Evolutionary conservation across 2,113 vertebrate species (phyloP), one percentile per base, ranked within the genome.

Genomic region (Coptodon bakossiorum): DNA sequence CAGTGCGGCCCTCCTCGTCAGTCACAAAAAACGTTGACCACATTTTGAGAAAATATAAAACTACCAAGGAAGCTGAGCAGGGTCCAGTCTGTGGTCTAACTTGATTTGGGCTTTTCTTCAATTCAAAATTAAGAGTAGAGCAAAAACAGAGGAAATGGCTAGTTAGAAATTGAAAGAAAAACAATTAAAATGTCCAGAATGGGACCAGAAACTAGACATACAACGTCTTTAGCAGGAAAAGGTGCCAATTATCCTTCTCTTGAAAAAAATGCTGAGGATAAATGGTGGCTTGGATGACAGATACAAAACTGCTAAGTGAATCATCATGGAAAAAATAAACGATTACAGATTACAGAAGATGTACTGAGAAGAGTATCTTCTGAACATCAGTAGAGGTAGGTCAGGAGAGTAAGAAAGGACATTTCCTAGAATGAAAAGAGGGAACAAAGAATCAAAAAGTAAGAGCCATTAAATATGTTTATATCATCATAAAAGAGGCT

Each of bases 1-100:
- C 76, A 0, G 81, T 71, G 19, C 92, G 92, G 29, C 92, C 93
- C 84, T 97, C 96, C 92, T 97, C 96, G 4, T 98, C 97, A 36
- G 96, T 96, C 93, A 97, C 71, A 88, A 97, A 92, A 91, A 98
- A 97, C 27, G 97, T 97, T 19, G 97, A 97, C 97, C 97, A 98
- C 98, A 98, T 98, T 94, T 91, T 95, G 76, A 40, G 6, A 6
- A 52, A 48, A 16, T 6, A 43, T 29, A 19, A 22, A 57, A 76
- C 38, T 4, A 27, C 36, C n/a, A 38, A 78, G 16, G 34, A 19
- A 7, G 29, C 27, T 3, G 0, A 4, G 45, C 5, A 59, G 40
- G 14, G 22, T n/a, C 31, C 3, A 19, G 68, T 66, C 13, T 14
- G 13, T n/a, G 66, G 7, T 19, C 7, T 8, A 76, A 45, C 12